These are phyloP conservation scores for Tribolium freemani DNA, from an alignment of 2,888 invertebrate genomes.

Conservation along the genomic window DNA sequence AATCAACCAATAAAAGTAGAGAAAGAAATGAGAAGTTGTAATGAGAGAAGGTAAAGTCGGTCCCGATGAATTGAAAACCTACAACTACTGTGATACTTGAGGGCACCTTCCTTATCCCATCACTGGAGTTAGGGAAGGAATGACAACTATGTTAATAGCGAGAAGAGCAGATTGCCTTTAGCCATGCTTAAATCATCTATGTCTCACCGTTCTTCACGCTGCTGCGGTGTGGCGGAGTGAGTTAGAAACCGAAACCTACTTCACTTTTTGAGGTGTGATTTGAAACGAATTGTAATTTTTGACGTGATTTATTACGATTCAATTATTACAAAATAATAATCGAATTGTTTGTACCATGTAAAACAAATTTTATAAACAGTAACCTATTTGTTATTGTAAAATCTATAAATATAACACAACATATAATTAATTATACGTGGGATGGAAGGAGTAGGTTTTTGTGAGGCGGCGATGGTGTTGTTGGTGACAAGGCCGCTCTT, in stretches of 20 bases:
- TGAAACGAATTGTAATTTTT: conserved; percentile 45
- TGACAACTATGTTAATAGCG: conserved; percentile 58
- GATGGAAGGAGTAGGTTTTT: conserved; percentile 59
- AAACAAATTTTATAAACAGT: conserved; percentile 60
- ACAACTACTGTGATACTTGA: conserved; percentile 62
- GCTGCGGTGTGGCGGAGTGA: conserved; percentile 33
- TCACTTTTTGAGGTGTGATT: conserved; percentile 17
- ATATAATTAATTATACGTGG: conserved; percentile 58
- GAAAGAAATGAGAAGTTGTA: conserved; percentile 54
- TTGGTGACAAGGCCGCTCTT: conserved; percentile 52
- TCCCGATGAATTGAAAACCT: conserved; percentile 51
- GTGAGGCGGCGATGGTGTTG: conserved; percentile 55
- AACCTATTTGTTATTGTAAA: conserved; percentile 57
- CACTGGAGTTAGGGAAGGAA: conserved; percentile 68
- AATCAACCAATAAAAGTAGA: not conserved
- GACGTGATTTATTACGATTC: conserved; percentile 58
- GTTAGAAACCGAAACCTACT: conserved; percentile 17
- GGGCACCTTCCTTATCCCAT: conserved; percentile 86
- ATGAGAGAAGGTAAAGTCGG: conserved; percentile 68
- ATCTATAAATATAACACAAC: conserved; percentile 59
- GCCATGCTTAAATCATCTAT: conserved; percentile 58
- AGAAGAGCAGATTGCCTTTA: conserved; percentile 53
- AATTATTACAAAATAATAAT: conserved; percentile 63
- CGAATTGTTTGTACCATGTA: conserved; percentile 60
- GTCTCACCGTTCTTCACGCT: conserved; percentile 61